phyloP scores from a whole-genome alignment of 2,888 invertebrate genomes.

The Lasioglossum marginatum region DNA sequence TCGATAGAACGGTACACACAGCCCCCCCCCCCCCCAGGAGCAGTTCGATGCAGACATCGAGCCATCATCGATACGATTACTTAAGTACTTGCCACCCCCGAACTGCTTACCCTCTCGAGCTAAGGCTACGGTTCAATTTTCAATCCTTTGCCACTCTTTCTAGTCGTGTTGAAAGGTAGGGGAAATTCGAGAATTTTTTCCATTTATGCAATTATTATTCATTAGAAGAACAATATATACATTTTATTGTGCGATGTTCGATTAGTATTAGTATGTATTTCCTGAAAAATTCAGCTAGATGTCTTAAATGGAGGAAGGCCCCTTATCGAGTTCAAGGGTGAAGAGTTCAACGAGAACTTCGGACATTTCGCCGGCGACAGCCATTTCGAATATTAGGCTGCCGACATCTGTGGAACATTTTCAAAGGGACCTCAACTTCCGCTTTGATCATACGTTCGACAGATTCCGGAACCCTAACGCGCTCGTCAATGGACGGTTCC shows the following conservation, averaged over 20 bases:
- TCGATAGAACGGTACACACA: constrained; percentile 60
- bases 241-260: not conserved
- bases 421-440: not conserved
- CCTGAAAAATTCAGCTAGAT: not conserved
- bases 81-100: constrained; percentile 21
- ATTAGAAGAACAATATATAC: not conserved
- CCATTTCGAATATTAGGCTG: constrained; percentile 38
- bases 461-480: not conserved
- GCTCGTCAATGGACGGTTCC: not conserved
- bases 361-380: constrained; percentile 31
- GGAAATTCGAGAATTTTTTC: not conserved
- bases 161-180: not conserved
- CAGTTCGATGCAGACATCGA: constrained; percentile 55
- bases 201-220: not conserved
- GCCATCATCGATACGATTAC: constrained; percentile 63
- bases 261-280: too few relatives aligned
- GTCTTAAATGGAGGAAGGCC: not conserved
- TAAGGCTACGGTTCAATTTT: not conserved
- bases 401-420: not conserved
- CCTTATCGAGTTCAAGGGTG: too few relatives aligned
- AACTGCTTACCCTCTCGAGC: not conserved
- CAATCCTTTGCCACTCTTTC: not conserved
- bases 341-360: constrained; percentile 1
- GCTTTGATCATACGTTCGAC: constrained; percentile 12
- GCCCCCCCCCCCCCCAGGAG: too few relatives aligned